These are phyloP conservation scores for Leucozona laternaria DNA, from an alignment of 2,888 invertebrate genomes.

Conservation along the genomic window DNA sequence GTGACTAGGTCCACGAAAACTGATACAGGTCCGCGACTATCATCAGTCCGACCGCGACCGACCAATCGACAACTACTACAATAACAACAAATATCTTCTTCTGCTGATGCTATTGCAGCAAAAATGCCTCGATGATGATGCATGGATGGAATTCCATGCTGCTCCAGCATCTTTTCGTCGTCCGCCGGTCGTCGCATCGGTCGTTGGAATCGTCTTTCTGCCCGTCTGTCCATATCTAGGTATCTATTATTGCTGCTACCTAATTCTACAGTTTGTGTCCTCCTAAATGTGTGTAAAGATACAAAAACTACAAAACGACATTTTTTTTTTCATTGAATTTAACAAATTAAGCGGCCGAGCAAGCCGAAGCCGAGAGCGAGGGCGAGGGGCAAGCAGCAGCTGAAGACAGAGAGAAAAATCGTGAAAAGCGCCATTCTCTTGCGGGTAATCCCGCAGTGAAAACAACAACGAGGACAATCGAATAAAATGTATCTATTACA, in stretches of 20 bases:
- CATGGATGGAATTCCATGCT: conserved; percentile 70
- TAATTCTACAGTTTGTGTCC: conserved; percentile 70
- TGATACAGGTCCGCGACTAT: conserved; percentile 79
- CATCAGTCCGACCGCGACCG: conserved; percentile 18
- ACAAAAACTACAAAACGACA: conserved; percentile 27
- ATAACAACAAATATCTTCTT: conserved; percentile 29
- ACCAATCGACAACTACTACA: conserved; percentile 62
- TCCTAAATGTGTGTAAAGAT: conserved; percentile 56
- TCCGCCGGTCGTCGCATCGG: not conserved
- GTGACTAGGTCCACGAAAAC: conserved; percentile 84
- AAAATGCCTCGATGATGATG: conserved; percentile 69
- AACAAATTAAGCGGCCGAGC: conserved; percentile 67
- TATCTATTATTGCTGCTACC: conserved; percentile 76
- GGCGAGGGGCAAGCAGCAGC: not conserved
- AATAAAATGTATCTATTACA: conserved; percentile 76
- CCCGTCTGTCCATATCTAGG: conserved; percentile 67
- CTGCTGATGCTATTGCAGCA: conserved; percentile 13
- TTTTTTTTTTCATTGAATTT: conserved; percentile 55
- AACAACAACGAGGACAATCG: conserved; percentile 70
- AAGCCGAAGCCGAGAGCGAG: too few relatives aligned
- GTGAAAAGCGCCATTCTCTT: conserved; percentile 73
- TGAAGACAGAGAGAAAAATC: conserved; percentile 54
- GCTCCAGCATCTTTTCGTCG: not conserved
- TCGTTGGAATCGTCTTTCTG: conserved; percentile 40
- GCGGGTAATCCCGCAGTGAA: conserved; percentile 47